phyloP scores from a whole-genome alignment of 2,888 invertebrate genomes.

The Napeogenes inachia region DNA sequence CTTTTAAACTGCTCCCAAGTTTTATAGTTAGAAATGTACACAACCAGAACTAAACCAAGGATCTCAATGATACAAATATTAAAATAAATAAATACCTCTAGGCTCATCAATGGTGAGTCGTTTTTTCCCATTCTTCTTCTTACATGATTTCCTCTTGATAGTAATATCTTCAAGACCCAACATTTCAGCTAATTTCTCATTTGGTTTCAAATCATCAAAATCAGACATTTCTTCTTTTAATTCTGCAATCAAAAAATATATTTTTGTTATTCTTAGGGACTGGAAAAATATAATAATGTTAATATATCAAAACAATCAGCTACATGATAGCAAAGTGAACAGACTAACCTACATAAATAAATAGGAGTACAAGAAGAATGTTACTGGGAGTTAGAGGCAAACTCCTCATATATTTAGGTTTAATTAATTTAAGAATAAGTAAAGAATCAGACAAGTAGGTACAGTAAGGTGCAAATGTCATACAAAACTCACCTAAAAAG shows the following conservation, averaged over 20 bases:
- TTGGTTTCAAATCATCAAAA: constrained; percentile 43
- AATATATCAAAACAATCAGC: neutral
- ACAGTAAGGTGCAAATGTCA: neutral
- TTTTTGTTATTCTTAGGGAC: neutral
- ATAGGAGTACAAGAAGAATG: no score
- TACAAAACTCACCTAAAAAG: constrained; percentile 47
- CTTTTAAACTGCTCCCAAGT: no score
- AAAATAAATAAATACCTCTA: constrained; percentile 19
- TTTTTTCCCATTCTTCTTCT: constrained; percentile 36
- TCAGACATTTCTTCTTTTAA: constrained; percentile 55
- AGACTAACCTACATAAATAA: no score
- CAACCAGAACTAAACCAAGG: no score
- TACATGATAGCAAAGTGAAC: no score
- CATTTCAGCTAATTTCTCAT: constrained; percentile 49
- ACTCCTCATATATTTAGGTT: no score
- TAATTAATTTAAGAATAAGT: no score
- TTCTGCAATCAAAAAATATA: constrained; percentile 37
- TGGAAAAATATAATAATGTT: neutral
- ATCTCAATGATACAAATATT: no score
- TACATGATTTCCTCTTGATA: constrained; percentile 38
- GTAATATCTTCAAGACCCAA: constrained; percentile 45
- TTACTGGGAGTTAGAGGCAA: no score
- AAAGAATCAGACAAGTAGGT: no score
- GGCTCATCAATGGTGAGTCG: constrained; percentile 23
- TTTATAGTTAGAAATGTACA: no score